Evolutionary conservation across 2,888 invertebrate genomes (phyloP), one percentile per base, ranked within the genome.

Genomic region (Melangyna quadrimaculata): DNA sequence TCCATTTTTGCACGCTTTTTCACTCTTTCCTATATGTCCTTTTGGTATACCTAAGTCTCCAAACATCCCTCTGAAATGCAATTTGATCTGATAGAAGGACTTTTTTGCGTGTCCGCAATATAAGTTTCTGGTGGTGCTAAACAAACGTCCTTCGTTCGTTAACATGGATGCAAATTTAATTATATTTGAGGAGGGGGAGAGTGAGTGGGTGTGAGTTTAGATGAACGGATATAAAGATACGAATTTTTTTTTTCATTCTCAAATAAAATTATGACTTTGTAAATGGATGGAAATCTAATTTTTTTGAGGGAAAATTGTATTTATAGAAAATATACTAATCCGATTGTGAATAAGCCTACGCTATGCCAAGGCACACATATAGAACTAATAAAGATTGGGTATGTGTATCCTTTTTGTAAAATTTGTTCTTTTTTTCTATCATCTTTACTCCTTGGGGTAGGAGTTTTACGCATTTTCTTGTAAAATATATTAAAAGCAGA

Each of bases 21-120:
- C 14, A 12, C 29, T 12, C 27, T 55, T 29, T 12, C 43, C 9
- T 10, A 10, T 19, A 43, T 37, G 14, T 37, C 40, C 5, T n/a
- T 40, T 40, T 6, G n/a, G 7, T 40, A 17, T 43, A 40, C 17
- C 8, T 37, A 27, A 9, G 2, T 37, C 59, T n/a, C 19, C 9
- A 27, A 37, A 27, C 63, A 17, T 63, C 19, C 19, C 10, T 19
- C 8, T 8, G 6, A n/a, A 35, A 63, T 55, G 55, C 55, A 78
- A 71, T 72, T 71, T 78, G 35, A 65, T 65, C 45, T 35, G 55
- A 65, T 57, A 37, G 65, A 72, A 57, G 55, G 72, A 67, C 43
- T 70, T 43, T 12, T 61, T 53, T 53, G 37, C 37, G 27, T 51
- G 29, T 22, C 48, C 37, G 35, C 59, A 43, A 17, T 17, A 61